These are phyloP conservation scores for Dolichopus griseipennis DNA, from an alignment of 2,888 invertebrate species.

Conservation along the genomic window DNA sequence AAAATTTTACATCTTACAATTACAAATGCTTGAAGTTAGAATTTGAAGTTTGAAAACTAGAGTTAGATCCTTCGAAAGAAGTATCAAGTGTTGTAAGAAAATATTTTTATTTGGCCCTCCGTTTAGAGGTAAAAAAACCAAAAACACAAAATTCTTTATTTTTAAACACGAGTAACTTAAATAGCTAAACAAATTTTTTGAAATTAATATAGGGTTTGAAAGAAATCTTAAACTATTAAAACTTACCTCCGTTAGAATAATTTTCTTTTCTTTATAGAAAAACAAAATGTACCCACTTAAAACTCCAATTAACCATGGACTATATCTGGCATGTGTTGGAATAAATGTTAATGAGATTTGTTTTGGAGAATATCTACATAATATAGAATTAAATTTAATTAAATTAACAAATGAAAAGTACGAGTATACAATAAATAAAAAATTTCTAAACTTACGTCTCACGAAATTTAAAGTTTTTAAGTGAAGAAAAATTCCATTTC, in stretches of 20 bases:
- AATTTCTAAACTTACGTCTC: conserved; percentile 19
- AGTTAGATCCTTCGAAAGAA: too few relatives aligned
- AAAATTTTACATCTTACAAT: too few relatives aligned
- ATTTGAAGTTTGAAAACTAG: too few relatives aligned
- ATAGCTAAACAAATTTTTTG: too few relatives aligned
- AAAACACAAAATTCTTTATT: too few relatives aligned
- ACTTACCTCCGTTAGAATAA: conserved; percentile 30
- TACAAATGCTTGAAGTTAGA: too few relatives aligned
- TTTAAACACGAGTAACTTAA: too few relatives aligned
- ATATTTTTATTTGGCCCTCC: too few relatives aligned
- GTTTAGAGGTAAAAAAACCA: too few relatives aligned
- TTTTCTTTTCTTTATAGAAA: conserved; percentile 33
- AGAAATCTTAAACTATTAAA: neutral
- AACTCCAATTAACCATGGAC: conserved; percentile 42
- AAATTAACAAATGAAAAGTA: neutral
- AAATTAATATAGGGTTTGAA: too few relatives aligned
- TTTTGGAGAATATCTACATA: too few relatives aligned
- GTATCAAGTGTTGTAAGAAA: too few relatives aligned
- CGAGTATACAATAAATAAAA: neutral
- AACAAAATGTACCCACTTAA: conserved; percentile 40
- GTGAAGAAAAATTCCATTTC: conserved; percentile 31
- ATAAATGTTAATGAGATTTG: conserved; percentile 38
- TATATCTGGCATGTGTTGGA: conserved; percentile 40
- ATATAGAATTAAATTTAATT: neutral
- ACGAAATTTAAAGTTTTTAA: conserved; percentile 12